phyloP scores from a whole-genome alignment of 2,888 invertebrate species.

The Siphlonurus alternatus region DNA sequence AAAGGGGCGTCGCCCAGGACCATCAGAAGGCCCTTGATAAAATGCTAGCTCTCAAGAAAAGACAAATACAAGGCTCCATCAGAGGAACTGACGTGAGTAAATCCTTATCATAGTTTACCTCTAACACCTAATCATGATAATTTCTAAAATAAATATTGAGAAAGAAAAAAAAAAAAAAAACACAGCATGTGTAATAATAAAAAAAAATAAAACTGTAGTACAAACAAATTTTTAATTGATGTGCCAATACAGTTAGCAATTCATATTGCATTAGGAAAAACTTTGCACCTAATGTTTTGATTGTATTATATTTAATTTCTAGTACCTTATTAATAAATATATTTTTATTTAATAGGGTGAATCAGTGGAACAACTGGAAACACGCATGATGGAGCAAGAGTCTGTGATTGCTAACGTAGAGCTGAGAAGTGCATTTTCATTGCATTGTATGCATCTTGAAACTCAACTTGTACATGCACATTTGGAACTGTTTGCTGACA shows the following conservation, averaged over 20 bases:
- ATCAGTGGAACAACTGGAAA: conserved; percentile 39
- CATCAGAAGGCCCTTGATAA: conserved; percentile 42
- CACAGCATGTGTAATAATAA: no score
- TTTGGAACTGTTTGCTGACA: conserved; percentile 38
- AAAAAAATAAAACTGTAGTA: no score
- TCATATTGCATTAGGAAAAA: no score
- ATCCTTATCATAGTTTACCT: neutral
- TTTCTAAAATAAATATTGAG: neutral
- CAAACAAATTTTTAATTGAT: no score
- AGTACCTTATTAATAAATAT: no score
- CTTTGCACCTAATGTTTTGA: no score
- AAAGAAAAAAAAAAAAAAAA: no score
- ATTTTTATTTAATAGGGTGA: no score
- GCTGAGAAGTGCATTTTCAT: conserved; percentile 39
- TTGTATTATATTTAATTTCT: no score
- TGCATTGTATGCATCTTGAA: conserved; percentile 43
- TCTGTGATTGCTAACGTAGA: conserved; percentile 42
- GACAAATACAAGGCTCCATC: conserved; percentile 43
- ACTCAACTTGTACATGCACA: conserved; percentile 42
- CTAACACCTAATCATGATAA: no score
- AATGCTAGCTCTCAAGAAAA: conserved; percentile 40
- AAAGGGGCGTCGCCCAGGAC: conserved; percentile 40
- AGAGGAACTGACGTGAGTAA: conserved; percentile 37
- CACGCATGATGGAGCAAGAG: conserved; percentile 43
- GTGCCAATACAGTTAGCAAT: no score